phyloP scores from a whole-genome alignment of 2,888 invertebrate species.

The Zygaena filipendulae region DNA sequence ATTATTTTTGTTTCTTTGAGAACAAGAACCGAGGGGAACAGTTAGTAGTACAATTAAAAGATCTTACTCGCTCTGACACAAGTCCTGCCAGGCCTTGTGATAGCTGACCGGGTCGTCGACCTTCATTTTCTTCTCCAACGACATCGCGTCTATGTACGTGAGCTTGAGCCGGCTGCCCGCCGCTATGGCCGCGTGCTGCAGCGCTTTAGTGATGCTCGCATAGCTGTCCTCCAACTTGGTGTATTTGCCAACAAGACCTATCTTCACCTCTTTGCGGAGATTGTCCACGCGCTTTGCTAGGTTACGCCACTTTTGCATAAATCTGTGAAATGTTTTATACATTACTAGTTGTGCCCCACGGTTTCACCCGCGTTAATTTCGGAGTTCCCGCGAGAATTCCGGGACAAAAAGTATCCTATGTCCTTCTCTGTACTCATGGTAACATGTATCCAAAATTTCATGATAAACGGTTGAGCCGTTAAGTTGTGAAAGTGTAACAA shows the following conservation, averaged over 20 bases:
- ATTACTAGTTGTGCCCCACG: too few relatives aligned
- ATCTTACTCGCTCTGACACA: slow-evolving; percentile 88
- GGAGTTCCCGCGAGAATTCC: too few relatives aligned
- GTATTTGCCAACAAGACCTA: slow-evolving; percentile 96
- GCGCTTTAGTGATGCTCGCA: slow-evolving; percentile 94
- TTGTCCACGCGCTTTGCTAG: slow-evolving; percentile 88
- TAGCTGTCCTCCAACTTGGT: slow-evolving; percentile 96
- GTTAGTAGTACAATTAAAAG: too few relatives aligned
- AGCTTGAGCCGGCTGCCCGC: slow-evolving; percentile 86
- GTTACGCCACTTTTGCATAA: slow-evolving; percentile 91
- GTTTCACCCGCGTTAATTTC: too few relatives aligned
- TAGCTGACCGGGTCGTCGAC: slow-evolving; percentile 83
- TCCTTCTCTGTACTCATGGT: too few relatives aligned
- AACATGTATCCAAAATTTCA: too few relatives aligned
- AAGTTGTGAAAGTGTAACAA: too few relatives aligned
- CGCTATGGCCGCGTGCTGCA: slow-evolving; percentile 92
- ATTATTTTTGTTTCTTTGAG: too few relatives aligned
- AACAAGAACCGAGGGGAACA: too few relatives aligned
- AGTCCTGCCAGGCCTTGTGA: slow-evolving; percentile 92
- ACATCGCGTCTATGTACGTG: slow-evolving; percentile 91
- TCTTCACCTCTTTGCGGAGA: slow-evolving; percentile 85
- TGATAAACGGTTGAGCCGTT: too few relatives aligned
- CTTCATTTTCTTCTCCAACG: slow-evolving; percentile 81
- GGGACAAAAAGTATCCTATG: too few relatives aligned
- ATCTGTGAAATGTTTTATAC: slow-evolving; percentile 48